Evolutionary conservation across 2,888 invertebrate genomes (phyloP).

Genomic region (Alentia gelatinosa): DNA sequence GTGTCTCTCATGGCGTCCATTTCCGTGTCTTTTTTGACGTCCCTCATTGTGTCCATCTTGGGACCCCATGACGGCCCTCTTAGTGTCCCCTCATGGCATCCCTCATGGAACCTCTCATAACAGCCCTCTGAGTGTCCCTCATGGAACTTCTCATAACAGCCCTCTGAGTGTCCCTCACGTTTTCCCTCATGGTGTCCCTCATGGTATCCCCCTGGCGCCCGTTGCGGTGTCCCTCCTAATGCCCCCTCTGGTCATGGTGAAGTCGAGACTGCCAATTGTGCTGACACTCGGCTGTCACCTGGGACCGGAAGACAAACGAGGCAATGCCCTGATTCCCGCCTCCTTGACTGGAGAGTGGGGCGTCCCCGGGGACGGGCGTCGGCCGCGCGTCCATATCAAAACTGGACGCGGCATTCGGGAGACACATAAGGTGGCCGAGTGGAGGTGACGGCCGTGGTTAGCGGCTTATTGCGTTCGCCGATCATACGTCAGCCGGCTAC

Average conservation of each 20-base stretch:
- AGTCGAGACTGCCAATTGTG: background rate
- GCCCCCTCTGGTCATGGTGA: no score
- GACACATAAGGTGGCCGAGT: slow-evolving; percentile 41
- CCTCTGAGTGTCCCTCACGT: no score
- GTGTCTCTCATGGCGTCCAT: no score
- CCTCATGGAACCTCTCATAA: no score
- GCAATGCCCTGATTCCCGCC: slow-evolving; percentile 47
- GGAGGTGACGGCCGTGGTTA: slow-evolving; percentile 45
- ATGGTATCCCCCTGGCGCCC: background rate
- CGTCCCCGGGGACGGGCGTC: background rate
- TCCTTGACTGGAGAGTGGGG: slow-evolving; percentile 11
- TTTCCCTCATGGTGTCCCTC: no score
- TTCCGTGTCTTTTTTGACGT: no score
- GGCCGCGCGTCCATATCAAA: slow-evolving; percentile 45
- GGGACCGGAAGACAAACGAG: slow-evolving; percentile 49
- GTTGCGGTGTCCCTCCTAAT: background rate
- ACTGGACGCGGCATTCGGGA: slow-evolving; percentile 26
- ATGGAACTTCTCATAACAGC: no score
- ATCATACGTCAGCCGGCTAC: slow-evolving; percentile 42
- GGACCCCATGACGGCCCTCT: no score
- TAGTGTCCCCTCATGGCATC: no score
- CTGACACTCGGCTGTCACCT: slow-evolving; percentile 14
- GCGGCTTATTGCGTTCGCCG: slow-evolving; percentile 43
- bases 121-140: no score
- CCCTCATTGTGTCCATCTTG: no score